Percentiles rank a stretch among this genome's conserved stretches.
These are phyloP conservation scores for Rynchops niger DNA, from an alignment of 2,113 vertebrate genomes.

Conservation along the genomic window DNA sequence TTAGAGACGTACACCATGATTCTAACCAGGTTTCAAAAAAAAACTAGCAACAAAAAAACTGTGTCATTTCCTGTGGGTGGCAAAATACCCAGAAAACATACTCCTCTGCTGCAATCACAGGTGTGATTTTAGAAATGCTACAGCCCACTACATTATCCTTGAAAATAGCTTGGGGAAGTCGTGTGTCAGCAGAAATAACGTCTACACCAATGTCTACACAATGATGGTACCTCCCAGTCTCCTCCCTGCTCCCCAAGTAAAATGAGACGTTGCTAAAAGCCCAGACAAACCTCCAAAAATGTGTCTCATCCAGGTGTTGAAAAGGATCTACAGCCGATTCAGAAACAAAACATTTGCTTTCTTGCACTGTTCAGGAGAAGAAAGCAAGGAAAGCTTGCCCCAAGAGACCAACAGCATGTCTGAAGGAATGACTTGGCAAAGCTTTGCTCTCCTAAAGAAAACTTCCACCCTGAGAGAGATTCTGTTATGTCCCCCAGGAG, in stretches of 20 bases:
- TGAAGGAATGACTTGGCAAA: not conserved
- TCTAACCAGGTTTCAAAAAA: not conserved
- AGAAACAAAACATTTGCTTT: not conserved
- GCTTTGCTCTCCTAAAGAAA: not conserved
- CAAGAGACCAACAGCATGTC: not conserved
- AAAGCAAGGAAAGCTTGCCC: not conserved
- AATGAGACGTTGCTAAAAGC: not conserved
- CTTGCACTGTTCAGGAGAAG: not conserved
- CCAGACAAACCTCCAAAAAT: not conserved
- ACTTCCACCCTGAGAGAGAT: not conserved
- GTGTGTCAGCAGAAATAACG: not conserved
- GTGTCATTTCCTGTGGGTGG: not conserved
- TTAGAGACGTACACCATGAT: not conserved
- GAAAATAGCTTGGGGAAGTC: not conserved
- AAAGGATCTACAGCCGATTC: not conserved
- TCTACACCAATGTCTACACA: not conserved
- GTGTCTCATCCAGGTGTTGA: not conserved
- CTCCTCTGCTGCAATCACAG: not conserved
- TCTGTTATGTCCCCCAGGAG: not conserved
- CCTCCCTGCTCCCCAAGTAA: not conserved
- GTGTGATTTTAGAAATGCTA: not conserved
- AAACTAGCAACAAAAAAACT: not conserved
- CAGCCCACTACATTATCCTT: not conserved
- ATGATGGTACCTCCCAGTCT: not conserved
- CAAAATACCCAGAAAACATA: conserved; percentile 25